Conservation (phyloP, 2,888 invertebrate species). For the Coremacera marginata region DNA sequence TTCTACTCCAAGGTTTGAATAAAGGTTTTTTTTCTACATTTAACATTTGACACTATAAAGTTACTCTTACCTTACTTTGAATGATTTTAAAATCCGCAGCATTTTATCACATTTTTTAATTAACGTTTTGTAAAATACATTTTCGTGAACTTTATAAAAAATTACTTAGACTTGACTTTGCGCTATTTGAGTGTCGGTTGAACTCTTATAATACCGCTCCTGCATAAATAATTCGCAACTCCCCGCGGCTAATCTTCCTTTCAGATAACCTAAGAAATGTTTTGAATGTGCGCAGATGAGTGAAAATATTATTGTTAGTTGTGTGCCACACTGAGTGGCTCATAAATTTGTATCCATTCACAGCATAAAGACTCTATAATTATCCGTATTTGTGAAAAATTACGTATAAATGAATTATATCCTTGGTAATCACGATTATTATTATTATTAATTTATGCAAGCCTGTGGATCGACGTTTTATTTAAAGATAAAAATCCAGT, state of each 20-base stretch:
- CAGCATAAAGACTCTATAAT: conserved; percentile 21
- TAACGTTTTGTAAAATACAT: background rate
- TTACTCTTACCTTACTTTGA: too few relatives aligned
- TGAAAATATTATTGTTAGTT: conserved; percentile 3
- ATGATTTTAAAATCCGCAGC: too few relatives aligned
- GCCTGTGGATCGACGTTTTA: background rate
- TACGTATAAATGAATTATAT: conserved; percentile 27
- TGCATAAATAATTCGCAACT: background rate
- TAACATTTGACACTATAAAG: too few relatives aligned
- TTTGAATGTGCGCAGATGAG: conserved; percentile 23
- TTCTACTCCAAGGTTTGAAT: background rate
- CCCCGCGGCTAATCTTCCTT: conserved; percentile 9
- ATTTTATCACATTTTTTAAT: too few relatives aligned
- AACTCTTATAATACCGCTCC: conserved; percentile 13
- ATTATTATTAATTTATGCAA: conserved; percentile 27
- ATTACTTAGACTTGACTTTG: background rate
- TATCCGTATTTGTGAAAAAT: conserved; percentile 14
- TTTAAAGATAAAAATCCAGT: background rate
- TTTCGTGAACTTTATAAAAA: background rate
- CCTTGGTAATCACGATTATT: conserved; percentile 11
- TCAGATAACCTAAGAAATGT: conserved; percentile 20
- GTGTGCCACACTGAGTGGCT: conserved; percentile 3
- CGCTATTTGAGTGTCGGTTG: background rate
- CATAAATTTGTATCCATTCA: conserved; percentile 16
- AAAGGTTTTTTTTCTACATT: too few relatives aligned